Percentiles rank a stretch among this genome's conserved stretches.
phyloP scores from a whole-genome alignment of 2,113 vertebrate genomes.

The Stigmatopora argus region DNA sequence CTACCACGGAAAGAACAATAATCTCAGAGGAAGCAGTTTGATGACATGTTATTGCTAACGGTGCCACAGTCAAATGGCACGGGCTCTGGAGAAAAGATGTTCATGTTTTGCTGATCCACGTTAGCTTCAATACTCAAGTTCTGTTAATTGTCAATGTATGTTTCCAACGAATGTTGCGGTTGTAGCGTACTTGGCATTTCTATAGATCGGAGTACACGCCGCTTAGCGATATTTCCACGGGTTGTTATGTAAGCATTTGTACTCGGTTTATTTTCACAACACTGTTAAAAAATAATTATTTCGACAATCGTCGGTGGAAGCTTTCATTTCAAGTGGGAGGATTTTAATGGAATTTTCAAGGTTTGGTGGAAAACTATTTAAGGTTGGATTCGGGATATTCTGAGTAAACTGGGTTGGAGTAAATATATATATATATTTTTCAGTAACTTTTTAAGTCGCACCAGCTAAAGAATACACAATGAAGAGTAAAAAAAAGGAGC shows the following conservation, averaged over 20 bases:
- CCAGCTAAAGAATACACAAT: too few species aligned
- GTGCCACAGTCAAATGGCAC: slow-evolving; percentile 46
- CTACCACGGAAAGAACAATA: slow-evolving; percentile 55
- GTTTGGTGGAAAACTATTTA: too few species aligned
- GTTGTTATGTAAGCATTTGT: background rate
- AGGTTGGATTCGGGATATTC: too few species aligned
- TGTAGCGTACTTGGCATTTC: slow-evolving; percentile 28
- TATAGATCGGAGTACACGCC: slow-evolving; percentile 12
- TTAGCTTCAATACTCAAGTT: slow-evolving; percentile 46
- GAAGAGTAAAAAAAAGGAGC: too few species aligned
- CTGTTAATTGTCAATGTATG: slow-evolving; percentile 53
- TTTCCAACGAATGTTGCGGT: slow-evolving; percentile 35
- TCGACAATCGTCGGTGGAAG: too few species aligned
- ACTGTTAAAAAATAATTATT: background rate
- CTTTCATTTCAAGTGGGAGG: too few species aligned
- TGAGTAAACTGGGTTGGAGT: too few species aligned
- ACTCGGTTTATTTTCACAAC: background rate
- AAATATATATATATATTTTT: too few species aligned
- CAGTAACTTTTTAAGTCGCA: too few species aligned
- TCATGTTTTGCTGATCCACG: slow-evolving; percentile 52
- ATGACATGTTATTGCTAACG: slow-evolving; percentile 50
- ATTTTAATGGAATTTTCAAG: too few species aligned
- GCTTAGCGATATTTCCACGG: slow-evolving; percentile 1
- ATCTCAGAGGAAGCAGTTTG: slow-evolving; percentile 43
- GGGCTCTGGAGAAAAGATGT: slow-evolving; percentile 46